Conservation (phyloP, 2,888 invertebrate species). For the Terebella lapidaria region DNA sequence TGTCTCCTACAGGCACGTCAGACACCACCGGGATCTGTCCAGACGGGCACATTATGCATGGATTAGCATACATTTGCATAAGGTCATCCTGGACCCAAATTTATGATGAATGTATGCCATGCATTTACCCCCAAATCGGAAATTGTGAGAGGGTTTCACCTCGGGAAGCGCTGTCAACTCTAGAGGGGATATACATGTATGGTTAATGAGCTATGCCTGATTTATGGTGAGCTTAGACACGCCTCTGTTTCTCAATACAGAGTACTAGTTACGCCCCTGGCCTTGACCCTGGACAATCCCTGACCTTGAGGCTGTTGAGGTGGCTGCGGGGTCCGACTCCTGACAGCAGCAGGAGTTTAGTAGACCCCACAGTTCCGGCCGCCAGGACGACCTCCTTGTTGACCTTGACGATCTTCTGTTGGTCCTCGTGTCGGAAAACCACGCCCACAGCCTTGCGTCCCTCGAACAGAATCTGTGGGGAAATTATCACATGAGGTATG, state of each 20-base stretch:
- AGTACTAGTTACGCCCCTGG: no score
- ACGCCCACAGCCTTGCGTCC: conserved; percentile 26
- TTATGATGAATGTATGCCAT: no score
- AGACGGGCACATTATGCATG: not conserved
- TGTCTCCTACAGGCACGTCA: conserved; percentile 47
- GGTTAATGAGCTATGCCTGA: no score
- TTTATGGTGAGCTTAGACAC: no score
- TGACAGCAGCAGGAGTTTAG: conserved; percentile 30
- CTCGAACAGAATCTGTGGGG: conserved; percentile 29
- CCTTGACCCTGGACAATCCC: no score
- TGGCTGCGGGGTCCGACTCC: conserved; percentile 30
- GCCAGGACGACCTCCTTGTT: conserved; percentile 26
- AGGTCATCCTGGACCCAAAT: no score
- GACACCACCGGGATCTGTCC: conserved; percentile 40
- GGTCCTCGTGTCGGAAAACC: conserved; percentile 14
- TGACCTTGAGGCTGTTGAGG: conserved; percentile 25
- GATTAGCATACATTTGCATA: no score
- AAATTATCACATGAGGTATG: not conserved
- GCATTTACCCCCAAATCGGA: no score
- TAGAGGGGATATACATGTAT: no score
- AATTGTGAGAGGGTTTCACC: no score
- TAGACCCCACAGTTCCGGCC: conserved; percentile 28
- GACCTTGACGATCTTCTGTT: conserved; percentile 13
- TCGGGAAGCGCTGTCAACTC: no score
- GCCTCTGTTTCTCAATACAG: no score